These are phyloP conservation scores for Drosophila arizonae DNA, from an alignment of 1,140 invertebrate genomes.

Conservation along the genomic window DNA sequence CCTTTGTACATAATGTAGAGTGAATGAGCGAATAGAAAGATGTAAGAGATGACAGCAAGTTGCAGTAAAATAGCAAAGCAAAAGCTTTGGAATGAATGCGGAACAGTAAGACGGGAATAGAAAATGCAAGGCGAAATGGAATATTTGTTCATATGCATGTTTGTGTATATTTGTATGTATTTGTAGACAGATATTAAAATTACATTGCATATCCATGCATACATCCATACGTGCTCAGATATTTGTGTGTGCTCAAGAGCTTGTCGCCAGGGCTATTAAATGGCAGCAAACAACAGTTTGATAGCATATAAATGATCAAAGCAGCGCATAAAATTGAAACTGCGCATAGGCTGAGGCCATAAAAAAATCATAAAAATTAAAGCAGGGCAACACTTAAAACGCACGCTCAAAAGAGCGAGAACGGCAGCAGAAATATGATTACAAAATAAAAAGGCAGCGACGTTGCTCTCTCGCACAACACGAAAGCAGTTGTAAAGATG, in stretches of 20 bases:
- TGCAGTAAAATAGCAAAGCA: constrained; percentile 8
- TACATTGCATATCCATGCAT: background rate
- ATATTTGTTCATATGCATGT: background rate
- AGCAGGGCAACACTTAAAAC: constrained; percentile 67
- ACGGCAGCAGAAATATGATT: constrained; percentile 57
- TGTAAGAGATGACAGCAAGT: background rate
- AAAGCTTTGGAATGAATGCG: background rate
- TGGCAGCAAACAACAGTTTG: constrained; percentile 34
- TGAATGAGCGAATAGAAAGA: background rate
- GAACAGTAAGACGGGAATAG: background rate
- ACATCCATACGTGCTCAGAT: background rate
- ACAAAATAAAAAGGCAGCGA: constrained; percentile 64
- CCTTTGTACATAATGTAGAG: constrained; percentile 22
- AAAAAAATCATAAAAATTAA: constrained; percentile 75
- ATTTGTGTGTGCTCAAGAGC: constrained; percentile 6
- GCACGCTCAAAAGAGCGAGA: constrained; percentile 40
- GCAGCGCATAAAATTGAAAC: constrained; percentile 37
- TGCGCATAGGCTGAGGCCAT: constrained; percentile 41
- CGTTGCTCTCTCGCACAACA: constrained; percentile 35
- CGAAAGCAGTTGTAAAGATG: constrained; percentile 73
- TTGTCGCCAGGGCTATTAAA: constrained; percentile 31
- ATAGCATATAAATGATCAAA: constrained; percentile 43
- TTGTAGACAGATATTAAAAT: background rate
- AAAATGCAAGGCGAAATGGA: background rate
- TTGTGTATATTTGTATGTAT: background rate